These are phyloP conservation scores for Rotaria socialis DNA, from an alignment of 2,888 invertebrate species.

Conservation along the genomic window DNA sequence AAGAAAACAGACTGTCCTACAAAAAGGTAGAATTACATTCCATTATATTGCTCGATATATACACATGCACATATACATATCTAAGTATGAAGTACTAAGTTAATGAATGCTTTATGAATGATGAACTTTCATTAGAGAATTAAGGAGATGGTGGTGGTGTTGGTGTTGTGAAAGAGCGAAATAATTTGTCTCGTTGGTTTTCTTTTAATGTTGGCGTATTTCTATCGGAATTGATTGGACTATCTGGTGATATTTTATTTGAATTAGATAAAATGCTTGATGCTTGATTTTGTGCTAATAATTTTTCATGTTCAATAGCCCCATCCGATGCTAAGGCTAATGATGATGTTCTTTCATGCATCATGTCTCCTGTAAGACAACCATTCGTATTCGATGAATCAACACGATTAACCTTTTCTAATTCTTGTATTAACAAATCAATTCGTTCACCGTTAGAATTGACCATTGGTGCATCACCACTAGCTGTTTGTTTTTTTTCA, in stretches of 20 bases:
- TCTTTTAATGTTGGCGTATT: background rate
- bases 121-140: background rate
- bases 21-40: background rate
- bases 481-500: conserved; percentile 11
- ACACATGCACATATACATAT: background rate
- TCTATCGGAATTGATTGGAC: background rate
- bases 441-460: background rate
- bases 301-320: background rate
- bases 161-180: background rate
- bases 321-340: background rate
- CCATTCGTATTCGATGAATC: background rate
- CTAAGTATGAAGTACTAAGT: background rate
- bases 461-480: background rate
- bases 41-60: background rate
- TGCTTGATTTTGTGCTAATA: background rate
- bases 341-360: background rate
- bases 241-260: background rate
- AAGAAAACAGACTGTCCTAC: background rate
- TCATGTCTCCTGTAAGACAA: background rate
- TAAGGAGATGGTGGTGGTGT: background rate
- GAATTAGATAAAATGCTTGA: background rate
- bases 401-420: background rate
- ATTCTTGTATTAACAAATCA: conserved; percentile 25
- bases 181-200: background rate
- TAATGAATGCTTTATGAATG: background rate